A percentile compares a stretch with the other conserved stretches of the same genome.
These are phyloP conservation scores for Mormyrops attenuatus DNA, from an alignment of 2,797 vertebrate genomes.

Conservation along the genomic window DNA sequence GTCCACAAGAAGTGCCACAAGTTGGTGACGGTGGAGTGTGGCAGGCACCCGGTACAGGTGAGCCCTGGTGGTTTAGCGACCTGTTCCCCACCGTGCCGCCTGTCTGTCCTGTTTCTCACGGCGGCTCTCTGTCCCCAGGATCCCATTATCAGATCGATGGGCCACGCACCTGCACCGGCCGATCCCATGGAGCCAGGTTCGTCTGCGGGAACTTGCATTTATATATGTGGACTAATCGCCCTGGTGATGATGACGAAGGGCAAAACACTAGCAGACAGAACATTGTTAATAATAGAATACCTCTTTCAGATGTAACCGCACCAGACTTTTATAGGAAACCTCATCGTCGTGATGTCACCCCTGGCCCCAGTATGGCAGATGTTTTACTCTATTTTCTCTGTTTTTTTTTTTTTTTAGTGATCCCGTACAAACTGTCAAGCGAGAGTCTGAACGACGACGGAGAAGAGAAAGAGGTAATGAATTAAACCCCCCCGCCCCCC, in stretches of 20 bases:
- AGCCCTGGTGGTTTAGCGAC: background rate
- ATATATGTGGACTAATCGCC: background rate
- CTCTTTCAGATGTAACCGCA: background rate
- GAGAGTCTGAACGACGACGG: conserved; percentile 88
- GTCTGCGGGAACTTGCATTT: background rate
- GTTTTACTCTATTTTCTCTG: background rate
- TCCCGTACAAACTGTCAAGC: conserved; percentile 84
- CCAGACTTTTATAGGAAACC: background rate
- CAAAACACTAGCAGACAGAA: background rate
- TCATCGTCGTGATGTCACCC: background rate
- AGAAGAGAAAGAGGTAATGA: conserved; percentile 91
- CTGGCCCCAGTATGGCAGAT: background rate
- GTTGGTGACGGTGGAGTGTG: conserved; percentile 84
- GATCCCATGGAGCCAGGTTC: conserved; percentile 60
- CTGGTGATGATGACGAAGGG: background rate
- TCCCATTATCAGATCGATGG: conserved; percentile 50
- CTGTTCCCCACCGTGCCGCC: background rate
- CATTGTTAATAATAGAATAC: background rate
- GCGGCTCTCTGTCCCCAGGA: conserved; percentile 51
- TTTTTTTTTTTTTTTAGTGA: conserved; percentile 62
- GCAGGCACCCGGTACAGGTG: conserved; percentile 58
- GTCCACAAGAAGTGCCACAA: conserved; percentile 99
- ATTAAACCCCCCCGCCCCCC: background rate
- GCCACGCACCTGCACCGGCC: conserved; percentile 40
- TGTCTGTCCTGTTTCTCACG: background rate